A percentile compares a stretch with the other conserved stretches of the same genome.
phyloP scores from a whole-genome alignment of 2,888 invertebrate species.

The Kuschelorhynchus macadamiae region DNA sequence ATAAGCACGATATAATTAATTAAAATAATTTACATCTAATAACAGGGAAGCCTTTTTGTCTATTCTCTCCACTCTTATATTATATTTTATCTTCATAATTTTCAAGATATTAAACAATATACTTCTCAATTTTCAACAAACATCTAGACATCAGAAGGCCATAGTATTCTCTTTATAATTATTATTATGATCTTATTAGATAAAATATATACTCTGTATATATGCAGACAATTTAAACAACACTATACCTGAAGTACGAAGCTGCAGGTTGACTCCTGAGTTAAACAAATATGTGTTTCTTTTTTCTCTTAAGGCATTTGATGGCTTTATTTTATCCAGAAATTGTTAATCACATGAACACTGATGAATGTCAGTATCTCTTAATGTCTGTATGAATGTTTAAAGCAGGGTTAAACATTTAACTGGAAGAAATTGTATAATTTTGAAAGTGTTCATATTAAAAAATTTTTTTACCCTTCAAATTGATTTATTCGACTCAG shows the following conservation, averaged over 20 bases:
- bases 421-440: too few relatives aligned
- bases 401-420: too few relatives aligned
- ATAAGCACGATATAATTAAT: too few relatives aligned
- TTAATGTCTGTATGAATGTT: too few relatives aligned
- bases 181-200: slow-evolving; percentile 28
- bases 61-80: slow-evolving; percentile 22
- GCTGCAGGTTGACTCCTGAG: slow-evolving; percentile 63
- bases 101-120: slow-evolving; percentile 55
- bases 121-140: slow-evolving; percentile 58
- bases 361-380: too few relatives aligned
- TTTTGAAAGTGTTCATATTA: too few relatives aligned
- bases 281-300: slow-evolving; percentile 62
- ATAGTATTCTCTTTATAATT: slow-evolving; percentile 26
- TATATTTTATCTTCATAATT: slow-evolving; percentile 50
- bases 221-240: slow-evolving; percentile 41
- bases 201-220: slow-evolving; percentile 36
- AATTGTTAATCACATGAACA: too few relatives aligned
- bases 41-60: too few relatives aligned
- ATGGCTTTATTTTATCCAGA: slow-evolving; percentile 48
- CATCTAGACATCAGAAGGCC: slow-evolving; percentile 59
- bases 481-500: too few relatives aligned
- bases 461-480: too few relatives aligned
- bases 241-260: slow-evolving; percentile 54
- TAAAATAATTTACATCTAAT: too few relatives aligned
- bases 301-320: slow-evolving; percentile 58